Conservation (phyloP, 2,113 vertebrate species). For the Pteropus alecto region DNA sequence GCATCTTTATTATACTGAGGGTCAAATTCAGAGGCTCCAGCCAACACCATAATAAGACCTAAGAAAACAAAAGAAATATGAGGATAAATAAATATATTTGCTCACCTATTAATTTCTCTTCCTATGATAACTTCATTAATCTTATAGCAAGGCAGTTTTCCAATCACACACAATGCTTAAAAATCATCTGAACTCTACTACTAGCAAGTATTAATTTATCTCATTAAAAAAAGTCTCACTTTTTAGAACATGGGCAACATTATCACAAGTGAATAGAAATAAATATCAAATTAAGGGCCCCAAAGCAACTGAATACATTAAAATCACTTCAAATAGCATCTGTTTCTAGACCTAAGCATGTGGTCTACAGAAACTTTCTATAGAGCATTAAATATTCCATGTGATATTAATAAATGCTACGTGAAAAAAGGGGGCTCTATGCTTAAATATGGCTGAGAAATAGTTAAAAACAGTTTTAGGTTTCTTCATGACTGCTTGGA, state of each 20-base stretch:
- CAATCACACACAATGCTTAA: background rate
- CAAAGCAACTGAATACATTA: background rate
- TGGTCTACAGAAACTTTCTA: background rate
- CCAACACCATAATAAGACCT: conserved; percentile 97
- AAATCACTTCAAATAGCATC: conserved; percentile 10
- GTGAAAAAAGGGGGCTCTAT: background rate
- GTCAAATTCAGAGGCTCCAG: conserved; percentile 97
- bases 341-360: background rate
- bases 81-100: conserved; percentile 16
- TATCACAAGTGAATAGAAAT: background rate
- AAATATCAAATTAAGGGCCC: background rate
- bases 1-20: conserved; percentile 99
- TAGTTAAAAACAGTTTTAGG: background rate
- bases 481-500: background rate
- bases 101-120: background rate
- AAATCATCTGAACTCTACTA: background rate
- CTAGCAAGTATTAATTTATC: conserved; percentile 2
- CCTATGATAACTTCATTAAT: background rate
- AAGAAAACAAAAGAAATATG: conserved; percentile 65
- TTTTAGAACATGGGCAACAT: conserved; percentile 17
- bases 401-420: background rate
- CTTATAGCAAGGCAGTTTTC: background rate
- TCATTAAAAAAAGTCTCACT: background rate
- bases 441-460: conserved; percentile 26
- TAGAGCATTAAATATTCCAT: background rate